Conservation (phyloP, 2,888 invertebrate genomes). For the Ernsta delagoae region DNA sequence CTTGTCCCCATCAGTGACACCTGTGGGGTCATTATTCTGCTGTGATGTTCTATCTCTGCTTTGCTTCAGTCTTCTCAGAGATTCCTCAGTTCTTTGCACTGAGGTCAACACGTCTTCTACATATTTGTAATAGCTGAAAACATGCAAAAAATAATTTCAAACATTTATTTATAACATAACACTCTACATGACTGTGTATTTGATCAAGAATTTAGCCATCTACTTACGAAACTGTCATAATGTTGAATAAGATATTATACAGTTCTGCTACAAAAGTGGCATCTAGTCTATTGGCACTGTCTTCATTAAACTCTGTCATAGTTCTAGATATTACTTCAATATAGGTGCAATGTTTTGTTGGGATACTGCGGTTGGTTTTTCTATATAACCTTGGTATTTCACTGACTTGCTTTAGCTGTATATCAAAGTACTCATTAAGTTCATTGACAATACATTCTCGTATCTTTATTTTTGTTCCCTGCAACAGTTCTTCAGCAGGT, state of each 20-base stretch:
- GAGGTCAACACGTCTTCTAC: conserved; percentile 96
- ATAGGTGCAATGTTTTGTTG: conserved; percentile 92
- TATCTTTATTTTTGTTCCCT: conserved; percentile 60
- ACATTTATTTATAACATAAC: too few relatives aligned
- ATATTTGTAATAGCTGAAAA: conserved; percentile 87
- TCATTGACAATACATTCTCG: conserved; percentile 72
- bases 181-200: too few relatives aligned
- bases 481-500: conserved; percentile 58
- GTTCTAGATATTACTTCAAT: conserved; percentile 87
- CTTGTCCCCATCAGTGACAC: conserved; percentile 96
- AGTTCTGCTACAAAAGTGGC: conserved; percentile 62
- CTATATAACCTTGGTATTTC: conserved; percentile 97
- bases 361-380: conserved; percentile 95
- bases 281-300: conserved; percentile 69
- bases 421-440: conserved; percentile 73
- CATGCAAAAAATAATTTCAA: background rate
- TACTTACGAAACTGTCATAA: conserved; percentile 85
- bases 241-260: conserved; percentile 72
- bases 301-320: conserved; percentile 84
- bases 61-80: conserved; percentile 94
- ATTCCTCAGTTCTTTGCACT: conserved; percentile 98
- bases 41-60: conserved; percentile 86
- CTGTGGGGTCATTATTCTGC: conserved; percentile 80
- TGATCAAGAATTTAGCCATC: background rate
- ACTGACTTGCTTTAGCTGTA: conserved; percentile 91